Evolutionary conservation across 2,888 invertebrate species (phyloP), one percentile per base, ranked within the genome.

Genomic region (Carcina quercana): DNA sequence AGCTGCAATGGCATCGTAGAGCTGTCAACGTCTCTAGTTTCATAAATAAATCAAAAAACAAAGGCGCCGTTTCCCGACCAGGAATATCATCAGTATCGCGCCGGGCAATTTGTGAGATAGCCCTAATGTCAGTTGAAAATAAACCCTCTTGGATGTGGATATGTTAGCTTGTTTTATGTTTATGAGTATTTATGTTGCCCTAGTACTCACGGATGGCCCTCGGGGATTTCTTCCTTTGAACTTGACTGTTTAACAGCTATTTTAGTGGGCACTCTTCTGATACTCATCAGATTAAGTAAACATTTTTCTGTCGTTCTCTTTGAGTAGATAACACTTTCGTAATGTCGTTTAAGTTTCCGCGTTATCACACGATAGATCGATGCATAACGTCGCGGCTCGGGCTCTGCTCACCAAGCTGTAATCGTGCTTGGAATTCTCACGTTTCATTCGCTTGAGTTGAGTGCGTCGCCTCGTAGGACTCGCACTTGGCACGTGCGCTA

Each of bases 51-150:
- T n/a, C n/a, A n/a, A n/a, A 24, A 3, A 24, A 11, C 28, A 27
- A 41, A 52, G 51, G 39, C 51, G 44, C 45, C 48, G 50, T 48
- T 36, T 41, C 41, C 42, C 32, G 39, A 43, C 52, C n/a, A 44
- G 43, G 54, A 51, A 58, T 54, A 55, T 48, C n/a, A n/a, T n/a
- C 35, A 29, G 38, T 43, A 47, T 46, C 40, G 33, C 40, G 33
- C 36, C 34, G 43, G 50, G 50, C 49, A 47, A 57, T 58, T 56
- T 57, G 50, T 38, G 43, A 43, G 48, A 51, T 53, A 45, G 41
- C 31, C 42, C 42, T 59, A 54, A 61, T 57, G 41, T 53, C 40
- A 35, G 45, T 50, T 51, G 34, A 40, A 49, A 55, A 53, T 51
- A 55, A 50, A 47, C 42, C 34, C 34, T 6, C 21, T 37, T 38